These are phyloP conservation scores for Drosophila longiperda DNA, from an alignment of 2,888 invertebrate genomes.

Conservation along the genomic window DNA sequence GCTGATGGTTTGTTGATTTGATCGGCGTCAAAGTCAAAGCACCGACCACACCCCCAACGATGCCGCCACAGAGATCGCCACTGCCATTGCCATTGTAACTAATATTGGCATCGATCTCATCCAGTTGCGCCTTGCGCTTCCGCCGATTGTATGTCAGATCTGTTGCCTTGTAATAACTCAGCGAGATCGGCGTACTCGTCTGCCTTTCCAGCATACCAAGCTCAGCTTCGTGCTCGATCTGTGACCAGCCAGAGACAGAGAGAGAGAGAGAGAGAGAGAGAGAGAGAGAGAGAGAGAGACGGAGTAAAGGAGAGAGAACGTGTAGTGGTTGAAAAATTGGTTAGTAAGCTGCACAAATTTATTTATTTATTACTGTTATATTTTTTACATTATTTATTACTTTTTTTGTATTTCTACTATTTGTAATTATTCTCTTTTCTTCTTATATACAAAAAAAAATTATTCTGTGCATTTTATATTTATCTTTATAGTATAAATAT, in stretches of 20 bases:
- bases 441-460: too few relatives aligned
- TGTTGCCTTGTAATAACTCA: constrained; percentile 77
- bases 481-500: too few relatives aligned
- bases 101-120: constrained; percentile 44
- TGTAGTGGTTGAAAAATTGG: neutral
- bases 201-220: constrained; percentile 68
- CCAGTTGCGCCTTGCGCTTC: constrained; percentile 68
- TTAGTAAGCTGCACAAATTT: neutral
- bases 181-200: constrained; percentile 76
- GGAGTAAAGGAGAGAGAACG: neutral
- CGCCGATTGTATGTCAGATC: constrained; percentile 74
- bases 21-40: constrained; percentile 72
- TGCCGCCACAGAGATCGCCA: constrained; percentile 23
- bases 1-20: constrained; percentile 42
- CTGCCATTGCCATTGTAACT: constrained; percentile 13
- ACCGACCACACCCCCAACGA: constrained; percentile 68
- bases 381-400: too few relatives aligned
- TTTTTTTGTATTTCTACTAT: too few relatives aligned
- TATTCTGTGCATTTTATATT: too few relatives aligned
- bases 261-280: neutral
- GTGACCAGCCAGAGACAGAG: neutral
- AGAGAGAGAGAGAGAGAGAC: neutral
- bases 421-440: too few relatives aligned
- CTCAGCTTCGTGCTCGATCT: constrained; percentile 80
- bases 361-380: neutral